Conservation (phyloP, 2,888 invertebrate species). For the Papilio demoleus region DNA sequence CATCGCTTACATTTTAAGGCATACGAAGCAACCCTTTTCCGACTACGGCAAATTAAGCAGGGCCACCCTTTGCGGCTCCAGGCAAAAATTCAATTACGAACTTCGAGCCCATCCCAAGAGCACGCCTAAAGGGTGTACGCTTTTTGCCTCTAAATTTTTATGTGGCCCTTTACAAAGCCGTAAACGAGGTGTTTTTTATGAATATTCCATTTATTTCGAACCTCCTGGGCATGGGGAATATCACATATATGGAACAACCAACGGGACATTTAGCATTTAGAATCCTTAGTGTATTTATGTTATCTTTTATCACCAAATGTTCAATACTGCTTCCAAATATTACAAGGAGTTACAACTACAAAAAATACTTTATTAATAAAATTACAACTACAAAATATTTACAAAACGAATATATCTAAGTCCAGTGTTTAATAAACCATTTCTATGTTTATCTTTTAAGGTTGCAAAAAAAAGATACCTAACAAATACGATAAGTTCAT, state of each 20-base stretch:
- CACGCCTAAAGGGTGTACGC: slow-evolving; percentile 72
- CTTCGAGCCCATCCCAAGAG: slow-evolving; percentile 80
- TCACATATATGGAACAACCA: slow-evolving; percentile 35
- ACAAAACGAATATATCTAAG: too few species aligned
- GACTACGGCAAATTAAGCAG: slow-evolving; percentile 80
- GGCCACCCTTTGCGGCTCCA: slow-evolving; percentile 80
- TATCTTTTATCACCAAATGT: too few species aligned
- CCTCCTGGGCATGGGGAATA: slow-evolving; percentile 57
- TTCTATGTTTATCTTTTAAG: too few species aligned
- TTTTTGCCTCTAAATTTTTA: slow-evolving; percentile 81
- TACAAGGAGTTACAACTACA: too few species aligned
- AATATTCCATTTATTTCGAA: slow-evolving; percentile 77
- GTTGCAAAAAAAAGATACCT: too few species aligned
- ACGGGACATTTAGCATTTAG: slow-evolving; percentile 27
- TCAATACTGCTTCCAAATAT: too few species aligned
- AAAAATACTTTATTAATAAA: too few species aligned
- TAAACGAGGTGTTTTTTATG: slow-evolving; percentile 79
- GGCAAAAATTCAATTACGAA: slow-evolving; percentile 84
- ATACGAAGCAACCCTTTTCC: slow-evolving; percentile 68
- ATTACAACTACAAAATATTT: too few species aligned
- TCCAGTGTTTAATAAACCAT: too few species aligned
- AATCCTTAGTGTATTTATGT: too few species aligned
- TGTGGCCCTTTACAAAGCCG: slow-evolving; percentile 80
- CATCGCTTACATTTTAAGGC: slow-evolving; percentile 48
- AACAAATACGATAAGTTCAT: too few species aligned